Evolutionary conservation across 2,888 invertebrate species (phyloP), one percentile per base, ranked within the genome.

Genomic region (Melanchra persicariae): DNA sequence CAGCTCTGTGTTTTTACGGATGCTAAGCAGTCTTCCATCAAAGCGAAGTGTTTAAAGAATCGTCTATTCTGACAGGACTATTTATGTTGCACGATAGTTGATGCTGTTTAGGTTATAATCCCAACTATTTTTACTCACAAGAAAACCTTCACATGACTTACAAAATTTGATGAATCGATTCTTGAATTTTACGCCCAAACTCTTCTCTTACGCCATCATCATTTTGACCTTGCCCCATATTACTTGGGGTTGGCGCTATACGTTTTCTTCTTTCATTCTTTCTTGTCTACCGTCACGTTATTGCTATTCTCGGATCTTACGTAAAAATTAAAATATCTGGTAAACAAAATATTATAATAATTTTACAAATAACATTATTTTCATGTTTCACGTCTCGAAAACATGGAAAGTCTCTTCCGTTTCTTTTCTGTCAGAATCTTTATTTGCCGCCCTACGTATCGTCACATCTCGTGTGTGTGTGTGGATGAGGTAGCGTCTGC

Each of bases 401-500:
- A 81, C 68, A 72, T 54, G 55, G 68, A 74, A 73, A 72, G 70
- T 59, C 67, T 67, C 69, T 75, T 65, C 65, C 37, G 52, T 45
- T 62, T 70, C 45, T 63, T 72, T 82, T 79, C 45, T 30, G 54
- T 60, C 77, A 84, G 70, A 76, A 70, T 51, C 52, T 74, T 64
- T 70, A 58, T 75, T 76, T 79, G 75, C 78, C 82, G 78, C 79
- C 77, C 73, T 68, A 61, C 47, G 55, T 43, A n/a, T 58, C 82
- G 81, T 88, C 84, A 83, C 68, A 76, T 87, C 85, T 83, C 64
- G 54, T 81, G 74, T 52, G 77, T 52, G 76, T 30, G 64, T 60
- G 84, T 86, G 79, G 81, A 83, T 69, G 84, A 30, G 19, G 76
- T 83, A 87, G 70, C 75, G 86, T 87, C 83, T 70, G 84, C 86